Conservation (phyloP, 2,113 vertebrate genomes). For the Chauna torquata region DNA sequence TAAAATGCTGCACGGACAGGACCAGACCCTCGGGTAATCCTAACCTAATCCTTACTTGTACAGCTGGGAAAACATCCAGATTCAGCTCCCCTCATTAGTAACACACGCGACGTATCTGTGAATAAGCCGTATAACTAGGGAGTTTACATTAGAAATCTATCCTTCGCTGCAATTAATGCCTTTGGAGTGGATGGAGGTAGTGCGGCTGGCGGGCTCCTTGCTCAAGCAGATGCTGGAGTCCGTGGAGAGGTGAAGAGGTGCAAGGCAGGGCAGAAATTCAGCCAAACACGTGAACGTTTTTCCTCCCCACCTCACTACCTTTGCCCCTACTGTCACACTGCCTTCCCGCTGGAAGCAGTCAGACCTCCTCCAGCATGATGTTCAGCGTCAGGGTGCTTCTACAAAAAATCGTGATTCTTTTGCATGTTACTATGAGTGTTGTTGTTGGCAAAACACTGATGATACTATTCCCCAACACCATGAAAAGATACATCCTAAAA, state of each 20-base stretch:
- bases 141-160: no score
- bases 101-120: rapidly evolving
- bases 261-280: neutral
- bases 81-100: neutral
- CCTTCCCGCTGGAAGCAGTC: rapidly evolving
- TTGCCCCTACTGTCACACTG: neutral
- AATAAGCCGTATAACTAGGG: neutral
- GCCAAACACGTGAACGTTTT: neutral
- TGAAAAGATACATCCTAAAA: conserved; percentile 77
- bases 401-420: conserved; percentile 57
- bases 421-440: conserved; percentile 57
- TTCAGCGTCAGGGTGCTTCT: neutral
- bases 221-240: rapidly evolving
- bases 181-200: neutral
- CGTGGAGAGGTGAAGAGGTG: rapidly evolving
- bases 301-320: conserved; percentile 8
- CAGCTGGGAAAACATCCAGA: neutral
- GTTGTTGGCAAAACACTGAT: conserved; percentile 64
- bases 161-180: rapidly evolving
- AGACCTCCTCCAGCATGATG: neutral
- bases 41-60: rapidly evolving
- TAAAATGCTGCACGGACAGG: no score
- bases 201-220: rapidly evolving
- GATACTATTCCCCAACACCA: conserved; percentile 73
- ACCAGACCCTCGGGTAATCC: rapidly evolving